phyloP scores from a whole-genome alignment of 2,113 vertebrate genomes.

The Abramis brama region DNA sequence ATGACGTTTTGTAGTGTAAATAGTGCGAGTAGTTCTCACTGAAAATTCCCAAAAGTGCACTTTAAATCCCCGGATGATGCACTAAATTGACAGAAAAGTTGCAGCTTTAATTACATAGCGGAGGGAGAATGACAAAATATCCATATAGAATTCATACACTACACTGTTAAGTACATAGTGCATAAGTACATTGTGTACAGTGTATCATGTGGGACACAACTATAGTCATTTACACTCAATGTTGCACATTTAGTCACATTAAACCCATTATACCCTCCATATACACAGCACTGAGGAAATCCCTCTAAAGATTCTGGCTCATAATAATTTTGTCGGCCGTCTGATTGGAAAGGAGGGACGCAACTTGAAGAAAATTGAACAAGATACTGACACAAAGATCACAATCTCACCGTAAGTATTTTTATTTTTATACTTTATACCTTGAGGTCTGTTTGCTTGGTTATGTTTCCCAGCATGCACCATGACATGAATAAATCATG shows the following conservation, averaged over 20 bases:
- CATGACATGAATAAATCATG: not conserved
- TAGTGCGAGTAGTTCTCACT: no score
- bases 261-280: not conserved
- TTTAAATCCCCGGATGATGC: no score
- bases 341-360: conserved; percentile 98
- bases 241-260: not conserved
- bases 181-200: no score
- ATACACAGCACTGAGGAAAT: conserved; percentile 91
- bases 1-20: no score
- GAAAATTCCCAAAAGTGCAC: no score
- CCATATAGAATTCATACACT: no score
- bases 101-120: no score
- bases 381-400: conserved; percentile 97
- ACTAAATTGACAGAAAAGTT: no score
- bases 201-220: no score
- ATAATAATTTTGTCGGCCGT: conserved; percentile 97
- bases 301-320: conserved; percentile 95
- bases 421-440: no score
- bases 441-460: not conserved
- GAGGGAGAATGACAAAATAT: no score
- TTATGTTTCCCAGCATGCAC: not conserved
- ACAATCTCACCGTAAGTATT: conserved; percentile 94
- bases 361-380: conserved; percentile 98
- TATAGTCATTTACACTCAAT: not conserved
- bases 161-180: no score